Conservation (phyloP, 2,888 invertebrate genomes). For the Thera obeliscata region DNA sequence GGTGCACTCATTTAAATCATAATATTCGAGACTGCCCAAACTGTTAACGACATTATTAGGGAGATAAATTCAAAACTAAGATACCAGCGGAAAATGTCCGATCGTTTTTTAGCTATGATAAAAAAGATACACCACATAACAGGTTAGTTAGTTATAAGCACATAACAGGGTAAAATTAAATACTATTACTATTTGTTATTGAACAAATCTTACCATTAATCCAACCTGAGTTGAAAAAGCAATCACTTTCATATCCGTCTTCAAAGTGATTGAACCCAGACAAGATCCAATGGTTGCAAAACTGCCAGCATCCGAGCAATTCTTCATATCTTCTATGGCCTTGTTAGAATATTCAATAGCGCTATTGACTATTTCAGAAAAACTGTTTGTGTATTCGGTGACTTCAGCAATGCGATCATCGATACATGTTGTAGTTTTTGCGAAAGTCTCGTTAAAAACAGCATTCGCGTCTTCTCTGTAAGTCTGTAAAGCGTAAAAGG, state of each 20-base stretch:
- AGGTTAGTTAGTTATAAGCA: too few relatives aligned
- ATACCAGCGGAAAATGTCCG: too few relatives aligned
- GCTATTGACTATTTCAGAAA: constrained; percentile 49
- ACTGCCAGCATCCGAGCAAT: constrained; percentile 57
- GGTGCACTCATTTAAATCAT: too few relatives aligned
- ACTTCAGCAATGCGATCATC: constrained; percentile 60
- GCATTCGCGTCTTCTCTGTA: constrained; percentile 55
- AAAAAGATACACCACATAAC: too few relatives aligned
- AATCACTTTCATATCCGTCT: constrained; percentile 61
- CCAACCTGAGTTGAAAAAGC: constrained; percentile 60
- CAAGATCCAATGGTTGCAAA: constrained; percentile 62
- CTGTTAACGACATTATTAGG: too few relatives aligned
- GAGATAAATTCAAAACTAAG: too few relatives aligned
- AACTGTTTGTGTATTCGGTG: constrained; percentile 49
- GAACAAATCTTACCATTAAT: constrained; percentile 55
- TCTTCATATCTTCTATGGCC: constrained; percentile 61
- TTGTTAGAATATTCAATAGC: constrained; percentile 54
- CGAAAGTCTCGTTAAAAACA: constrained; percentile 57
- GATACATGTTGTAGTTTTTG: constrained; percentile 58
- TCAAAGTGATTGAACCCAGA: constrained; percentile 60
- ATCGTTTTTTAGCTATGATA: too few relatives aligned
- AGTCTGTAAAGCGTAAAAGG: constrained; percentile 50
- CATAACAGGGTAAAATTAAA: too few relatives aligned
- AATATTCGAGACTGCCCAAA: too few relatives aligned
- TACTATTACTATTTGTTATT: neutral